These are phyloP conservation scores for Nomada flava DNA, from an alignment of 2,888 invertebrate species.

Conservation along the genomic window DNA sequence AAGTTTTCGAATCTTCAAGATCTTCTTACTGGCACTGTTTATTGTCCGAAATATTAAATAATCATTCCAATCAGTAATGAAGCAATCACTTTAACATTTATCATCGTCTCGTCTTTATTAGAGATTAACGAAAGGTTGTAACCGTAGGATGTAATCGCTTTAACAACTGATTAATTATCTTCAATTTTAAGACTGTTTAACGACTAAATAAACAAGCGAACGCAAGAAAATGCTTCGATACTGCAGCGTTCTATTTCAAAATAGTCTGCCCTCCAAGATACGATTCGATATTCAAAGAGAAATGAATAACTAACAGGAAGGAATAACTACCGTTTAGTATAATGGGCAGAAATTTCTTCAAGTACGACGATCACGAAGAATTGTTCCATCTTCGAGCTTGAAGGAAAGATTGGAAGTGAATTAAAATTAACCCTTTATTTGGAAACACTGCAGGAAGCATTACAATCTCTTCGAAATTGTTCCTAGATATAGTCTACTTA, in stretches of 20 bases:
- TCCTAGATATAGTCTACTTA: neutral
- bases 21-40: slow-evolving; percentile 44
- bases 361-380: slow-evolving; percentile 1
- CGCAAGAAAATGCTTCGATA: slow-evolving; percentile 19
- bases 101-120: slow-evolving; percentile 49
- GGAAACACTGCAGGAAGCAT: neutral
- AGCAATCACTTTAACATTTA: slow-evolving; percentile 31
- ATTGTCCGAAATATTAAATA: slow-evolving; percentile 41
- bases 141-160: slow-evolving; percentile 51
- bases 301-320: neutral
- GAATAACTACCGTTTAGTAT: neutral
- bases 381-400: slow-evolving; percentile 5
- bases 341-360: slow-evolving; percentile 1
- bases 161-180: slow-evolving; percentile 45
- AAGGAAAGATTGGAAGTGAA: neutral
- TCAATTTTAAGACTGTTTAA: slow-evolving; percentile 56
- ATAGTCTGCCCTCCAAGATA: slow-evolving; percentile 26
- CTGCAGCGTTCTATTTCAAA: slow-evolving; percentile 37
- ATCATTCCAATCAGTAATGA: slow-evolving; percentile 42
- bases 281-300: slow-evolving; percentile 1
- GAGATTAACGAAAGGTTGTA: slow-evolving; percentile 43
- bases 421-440: slow-evolving; percentile 3
- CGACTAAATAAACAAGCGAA: slow-evolving; percentile 31
- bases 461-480: neutral
- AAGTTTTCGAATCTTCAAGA: slow-evolving; percentile 36